Base-by-base conservation (phyloP, 2,888 invertebrate species). In the Muschampia plurimacula region DNA sequence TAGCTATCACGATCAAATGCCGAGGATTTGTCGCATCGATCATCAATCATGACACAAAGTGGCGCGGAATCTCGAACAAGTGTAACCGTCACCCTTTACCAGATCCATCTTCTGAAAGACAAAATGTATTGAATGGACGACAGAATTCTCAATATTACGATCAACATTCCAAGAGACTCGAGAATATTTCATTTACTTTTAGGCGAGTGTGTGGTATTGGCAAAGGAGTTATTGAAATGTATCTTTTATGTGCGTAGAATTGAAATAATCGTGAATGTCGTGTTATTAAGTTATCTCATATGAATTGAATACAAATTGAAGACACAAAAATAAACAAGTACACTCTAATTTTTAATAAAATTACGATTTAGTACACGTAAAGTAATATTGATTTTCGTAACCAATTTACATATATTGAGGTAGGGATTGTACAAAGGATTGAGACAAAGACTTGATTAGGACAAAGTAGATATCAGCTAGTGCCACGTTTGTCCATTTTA, bases 1-100 rank as follows among this genome's bases (percentile, higher is more conserved):
- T 5, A 59, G 41, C 13, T 36, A 44, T 55, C 55, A 41, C 55
- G 64, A 69, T 64, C n/a, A 22, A 63, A 52, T 41, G 39, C 7
- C 9, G 22, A 39, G 22, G 39, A 69, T 69, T 39, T 66, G 52
- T 49, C 69, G 62, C 60, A 63, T 69, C 62, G 69, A 49, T 69
- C 69, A 69, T 69, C 69, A 69, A 69, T 69, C 69, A 69, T 69
- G 52, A 55, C 55, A 63, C 62, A 41, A 52, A 69, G 39, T 69
- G 69, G 10, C 52, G 15, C 39, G 52, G 39, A 66, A 69, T 63
- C 49, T 52, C 39, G 15, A 41, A 63, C 39, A 63, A 69, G 62
- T 22, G 62, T 63, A 63, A 22, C 55, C 55, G 55, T 55, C 55
- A 63, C 39, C 62, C 69, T 62, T 69, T 41, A 62, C 10, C 62